These are phyloP conservation scores for Anguilla marmorata DNA, from an alignment of 2,797 vertebrate species.

Conservation along the genomic window DNA sequence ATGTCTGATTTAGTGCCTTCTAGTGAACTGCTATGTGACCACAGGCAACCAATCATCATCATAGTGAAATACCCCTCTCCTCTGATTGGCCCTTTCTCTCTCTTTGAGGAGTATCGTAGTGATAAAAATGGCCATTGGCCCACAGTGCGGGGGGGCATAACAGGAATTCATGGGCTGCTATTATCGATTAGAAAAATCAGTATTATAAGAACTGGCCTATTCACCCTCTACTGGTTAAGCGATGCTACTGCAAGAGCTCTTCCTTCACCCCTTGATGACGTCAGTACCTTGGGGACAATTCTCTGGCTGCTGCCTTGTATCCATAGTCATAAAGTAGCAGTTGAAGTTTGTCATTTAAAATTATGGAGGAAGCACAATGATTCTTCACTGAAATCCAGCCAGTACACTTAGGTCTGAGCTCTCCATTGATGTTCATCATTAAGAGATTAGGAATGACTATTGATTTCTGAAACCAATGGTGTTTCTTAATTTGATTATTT, in stretches of 20 bases:
- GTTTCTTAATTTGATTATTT: not conserved
- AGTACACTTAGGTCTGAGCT: not conserved
- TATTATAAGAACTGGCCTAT: not conserved
- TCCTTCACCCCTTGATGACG: not conserved
- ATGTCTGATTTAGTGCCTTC: not conserved
- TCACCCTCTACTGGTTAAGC: not conserved
- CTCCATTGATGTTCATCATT: not conserved
- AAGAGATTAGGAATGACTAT: not conserved
- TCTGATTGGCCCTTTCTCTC: not conserved
- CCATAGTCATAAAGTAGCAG: not conserved
- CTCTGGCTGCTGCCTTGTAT: not conserved
- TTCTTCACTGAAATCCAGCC: not conserved
- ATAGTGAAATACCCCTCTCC: not conserved
- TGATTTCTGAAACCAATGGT: not conserved
- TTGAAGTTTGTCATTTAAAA: not conserved
- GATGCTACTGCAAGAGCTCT: not conserved
- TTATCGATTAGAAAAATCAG: not conserved
- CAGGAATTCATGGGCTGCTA: not conserved
- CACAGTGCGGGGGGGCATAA: not conserved
- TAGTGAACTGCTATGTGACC: not conserved
- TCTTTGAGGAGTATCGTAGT: not conserved
- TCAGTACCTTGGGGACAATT: not conserved
- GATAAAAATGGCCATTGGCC: not conserved
- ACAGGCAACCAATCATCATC: not conserved
- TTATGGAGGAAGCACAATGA: not conserved